phyloP scores from a whole-genome alignment of 2,797 vertebrate genomes.

The Sparus aurata region DNA sequence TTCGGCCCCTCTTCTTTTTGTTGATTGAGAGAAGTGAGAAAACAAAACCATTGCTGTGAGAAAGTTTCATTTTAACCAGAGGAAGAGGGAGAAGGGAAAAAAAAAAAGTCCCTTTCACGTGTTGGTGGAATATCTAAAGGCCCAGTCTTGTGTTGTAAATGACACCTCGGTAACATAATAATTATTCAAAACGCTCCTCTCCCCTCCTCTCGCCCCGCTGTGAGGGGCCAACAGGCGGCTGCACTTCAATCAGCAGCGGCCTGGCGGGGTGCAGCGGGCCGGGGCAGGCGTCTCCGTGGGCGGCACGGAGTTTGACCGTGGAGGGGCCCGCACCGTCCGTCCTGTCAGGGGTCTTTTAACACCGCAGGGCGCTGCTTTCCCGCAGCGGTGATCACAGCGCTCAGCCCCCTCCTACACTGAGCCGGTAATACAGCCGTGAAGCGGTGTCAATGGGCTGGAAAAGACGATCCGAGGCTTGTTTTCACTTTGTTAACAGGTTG shows the following conservation, averaged over 20 bases:
- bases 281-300: conserved; percentile 75
- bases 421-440: conserved; percentile 66
- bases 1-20: conserved; percentile 37
- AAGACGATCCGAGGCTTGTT: conserved; percentile 58
- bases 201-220: conserved; percentile 72
- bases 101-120: conserved; percentile 43
- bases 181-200: conserved; percentile 80
- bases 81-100: neutral
- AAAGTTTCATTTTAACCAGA: conserved; percentile 68
- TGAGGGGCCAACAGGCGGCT: conserved; percentile 79
- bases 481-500: conserved; percentile 72
- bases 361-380: conserved; percentile 76
- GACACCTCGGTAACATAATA: conserved; percentile 85
- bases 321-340: conserved; percentile 54
- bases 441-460: conserved; percentile 74
- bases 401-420: conserved; percentile 67
- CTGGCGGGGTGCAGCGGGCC: conserved; percentile 68
- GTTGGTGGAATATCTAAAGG: conserved; percentile 55
- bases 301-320: conserved; percentile 68
- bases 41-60: conserved; percentile 62
- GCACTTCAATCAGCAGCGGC: conserved; percentile 83
- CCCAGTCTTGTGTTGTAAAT: conserved; percentile 86
- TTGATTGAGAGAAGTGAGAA: conserved; percentile 62
- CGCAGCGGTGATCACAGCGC: conserved; percentile 82
- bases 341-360: conserved; percentile 78